Evolutionary conservation across 2,888 invertebrate genomes (phyloP).

Genomic region (Hypena proboscidalis): DNA sequence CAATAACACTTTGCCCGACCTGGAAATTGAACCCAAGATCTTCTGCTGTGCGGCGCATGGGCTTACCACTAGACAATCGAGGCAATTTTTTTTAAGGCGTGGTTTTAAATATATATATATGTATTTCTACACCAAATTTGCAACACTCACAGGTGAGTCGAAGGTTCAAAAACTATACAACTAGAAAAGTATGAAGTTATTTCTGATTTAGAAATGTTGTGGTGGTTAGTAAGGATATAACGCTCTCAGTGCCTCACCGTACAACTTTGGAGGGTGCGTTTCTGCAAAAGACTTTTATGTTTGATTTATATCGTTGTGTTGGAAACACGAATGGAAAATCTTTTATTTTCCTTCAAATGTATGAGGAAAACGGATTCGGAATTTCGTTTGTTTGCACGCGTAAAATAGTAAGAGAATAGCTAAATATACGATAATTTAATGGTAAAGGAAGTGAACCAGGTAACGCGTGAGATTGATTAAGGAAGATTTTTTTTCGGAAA

Average conservation of each 20-base stretch:
- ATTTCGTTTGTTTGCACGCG: constrained; percentile 7
- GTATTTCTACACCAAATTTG: no score
- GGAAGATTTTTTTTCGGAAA: neutral
- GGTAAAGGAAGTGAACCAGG: constrained; percentile 2
- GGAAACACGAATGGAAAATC: constrained; percentile 5
- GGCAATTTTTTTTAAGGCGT: no score
- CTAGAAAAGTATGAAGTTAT: no score
- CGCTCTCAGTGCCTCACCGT: neutral
- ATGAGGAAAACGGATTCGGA: constrained; percentile 7
- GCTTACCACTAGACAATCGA: no score
- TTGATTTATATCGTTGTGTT: constrained; percentile 7
- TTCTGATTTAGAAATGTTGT: constrained; percentile 44
- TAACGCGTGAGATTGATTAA: constrained; percentile 2
- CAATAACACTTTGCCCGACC: no score
- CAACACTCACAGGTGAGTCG: no score
- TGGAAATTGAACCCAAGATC: no score
- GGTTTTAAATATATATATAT: no score
- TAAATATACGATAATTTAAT: constrained; percentile 6
- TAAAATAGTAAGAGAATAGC: constrained; percentile 3
- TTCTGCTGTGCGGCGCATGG: no score
- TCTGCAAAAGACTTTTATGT: constrained; percentile 9
- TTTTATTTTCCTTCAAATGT: constrained; percentile 4
- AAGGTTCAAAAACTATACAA: no score
- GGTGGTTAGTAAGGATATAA: neutral
- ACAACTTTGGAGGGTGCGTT: constrained; percentile 1